A percentile compares a stretch with the other conserved stretches of the same genome.
phyloP scores from a whole-genome alignment of 1,140 invertebrate genomes.

The Drosophila lacteicornis region DNA sequence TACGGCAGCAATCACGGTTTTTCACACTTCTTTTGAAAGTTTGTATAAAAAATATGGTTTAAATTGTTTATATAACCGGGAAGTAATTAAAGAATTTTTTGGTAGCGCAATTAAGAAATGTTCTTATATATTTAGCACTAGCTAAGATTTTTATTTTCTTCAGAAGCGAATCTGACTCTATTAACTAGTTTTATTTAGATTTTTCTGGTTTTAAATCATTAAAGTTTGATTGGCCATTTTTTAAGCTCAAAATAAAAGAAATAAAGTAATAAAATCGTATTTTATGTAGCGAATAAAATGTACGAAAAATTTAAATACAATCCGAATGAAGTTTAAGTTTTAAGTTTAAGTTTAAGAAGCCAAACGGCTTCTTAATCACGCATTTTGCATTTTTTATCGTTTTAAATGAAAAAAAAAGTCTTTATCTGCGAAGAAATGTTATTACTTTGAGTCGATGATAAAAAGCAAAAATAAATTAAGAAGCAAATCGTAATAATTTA shows the following conservation, averaged over 20 bases:
- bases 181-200: background rate
- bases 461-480: too few species aligned
- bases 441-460: too few species aligned
- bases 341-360: too few species aligned
- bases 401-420: too few species aligned
- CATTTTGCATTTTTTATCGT: too few species aligned
- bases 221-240: background rate
- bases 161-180: background rate
- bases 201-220: background rate
- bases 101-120: background rate
- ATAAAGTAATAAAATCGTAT: background rate
- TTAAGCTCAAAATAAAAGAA: fast-evolving
- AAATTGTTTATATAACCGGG: background rate
- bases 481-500: too few species aligned
- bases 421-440: too few species aligned
- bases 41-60: too few species aligned
- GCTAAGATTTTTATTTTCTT: background rate
- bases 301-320: background rate
- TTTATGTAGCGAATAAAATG: background rate
- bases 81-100: background rate
- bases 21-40: background rate
- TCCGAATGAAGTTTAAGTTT: too few species aligned
- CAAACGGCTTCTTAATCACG: too few species aligned
- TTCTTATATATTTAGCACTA: background rate
- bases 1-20: background rate